phyloP scores from a whole-genome alignment of 1,140 invertebrate genomes.

The Hirudo medicinalis region DNA sequence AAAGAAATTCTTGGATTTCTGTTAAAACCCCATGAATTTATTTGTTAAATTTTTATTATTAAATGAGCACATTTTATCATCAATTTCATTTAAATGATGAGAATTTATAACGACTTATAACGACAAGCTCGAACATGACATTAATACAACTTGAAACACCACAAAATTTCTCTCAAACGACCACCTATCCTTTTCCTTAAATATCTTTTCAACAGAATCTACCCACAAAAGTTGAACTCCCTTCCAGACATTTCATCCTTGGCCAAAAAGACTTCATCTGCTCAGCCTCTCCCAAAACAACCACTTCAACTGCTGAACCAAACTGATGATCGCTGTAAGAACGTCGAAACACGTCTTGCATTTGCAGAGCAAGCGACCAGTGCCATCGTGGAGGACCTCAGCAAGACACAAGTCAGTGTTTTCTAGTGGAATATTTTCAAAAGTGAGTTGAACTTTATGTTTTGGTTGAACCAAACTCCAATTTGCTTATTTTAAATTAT shows the following conservation, averaged over 20 bases:
- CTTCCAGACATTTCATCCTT: neutral
- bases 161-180: too few relatives aligned
- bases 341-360: neutral
- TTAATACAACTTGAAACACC: too few relatives aligned
- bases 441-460: too few relatives aligned
- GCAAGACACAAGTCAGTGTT: too few relatives aligned
- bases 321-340: neutral
- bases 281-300: neutral
- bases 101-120: too few relatives aligned
- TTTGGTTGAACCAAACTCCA: too few relatives aligned
- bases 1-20: neutral
- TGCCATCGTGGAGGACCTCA: neutral
- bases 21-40: neutral
- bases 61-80: neutral
- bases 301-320: neutral
- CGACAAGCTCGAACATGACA: too few relatives aligned
- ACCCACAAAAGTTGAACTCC: neutral
- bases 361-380: constrained; percentile 3
- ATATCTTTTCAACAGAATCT: neutral
- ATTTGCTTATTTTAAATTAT: too few relatives aligned
- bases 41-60: too few relatives aligned
- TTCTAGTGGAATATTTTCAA: too few relatives aligned
- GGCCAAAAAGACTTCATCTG: neutral
- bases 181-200: too few relatives aligned
- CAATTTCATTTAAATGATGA: neutral